Conservation (phyloP, 2,797 vertebrate genomes). For the Platalea minor region DNA sequence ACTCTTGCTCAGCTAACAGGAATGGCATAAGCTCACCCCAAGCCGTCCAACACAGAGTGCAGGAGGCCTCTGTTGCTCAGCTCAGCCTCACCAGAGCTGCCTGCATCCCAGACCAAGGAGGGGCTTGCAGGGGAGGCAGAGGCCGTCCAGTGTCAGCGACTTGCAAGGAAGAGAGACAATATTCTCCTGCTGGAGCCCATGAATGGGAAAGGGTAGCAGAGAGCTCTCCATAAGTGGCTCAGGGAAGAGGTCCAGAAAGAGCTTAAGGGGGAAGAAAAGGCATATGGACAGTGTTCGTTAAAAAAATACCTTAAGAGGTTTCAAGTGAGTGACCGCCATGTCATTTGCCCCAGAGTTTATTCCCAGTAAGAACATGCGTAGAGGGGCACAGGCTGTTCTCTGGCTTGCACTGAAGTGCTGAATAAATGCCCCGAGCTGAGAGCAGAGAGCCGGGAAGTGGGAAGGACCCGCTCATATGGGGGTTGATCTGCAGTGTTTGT, state of each 20-base stretch:
- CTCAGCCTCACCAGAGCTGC: background rate
- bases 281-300: background rate
- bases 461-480: background rate
- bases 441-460: background rate
- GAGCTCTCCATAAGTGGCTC: accelerated
- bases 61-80: background rate
- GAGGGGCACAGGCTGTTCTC: background rate
- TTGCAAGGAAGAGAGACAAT: background rate
- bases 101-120: accelerated
- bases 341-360: background rate
- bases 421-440: background rate
- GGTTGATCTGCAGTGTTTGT: background rate
- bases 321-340: background rate
- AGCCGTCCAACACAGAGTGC: background rate
- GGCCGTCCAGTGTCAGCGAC: background rate
- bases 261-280: background rate
- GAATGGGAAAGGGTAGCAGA: background rate
- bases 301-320: background rate
- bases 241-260: background rate
- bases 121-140: background rate
- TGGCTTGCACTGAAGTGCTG: background rate
- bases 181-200: background rate
- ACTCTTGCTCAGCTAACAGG: background rate
- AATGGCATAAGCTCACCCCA: background rate
- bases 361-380: accelerated